A percentile compares a stretch with the other conserved stretches of the same genome.
These are phyloP conservation scores for Hypanus sabinus DNA, from an alignment of 2,113 vertebrate genomes.

Conservation along the genomic window DNA sequence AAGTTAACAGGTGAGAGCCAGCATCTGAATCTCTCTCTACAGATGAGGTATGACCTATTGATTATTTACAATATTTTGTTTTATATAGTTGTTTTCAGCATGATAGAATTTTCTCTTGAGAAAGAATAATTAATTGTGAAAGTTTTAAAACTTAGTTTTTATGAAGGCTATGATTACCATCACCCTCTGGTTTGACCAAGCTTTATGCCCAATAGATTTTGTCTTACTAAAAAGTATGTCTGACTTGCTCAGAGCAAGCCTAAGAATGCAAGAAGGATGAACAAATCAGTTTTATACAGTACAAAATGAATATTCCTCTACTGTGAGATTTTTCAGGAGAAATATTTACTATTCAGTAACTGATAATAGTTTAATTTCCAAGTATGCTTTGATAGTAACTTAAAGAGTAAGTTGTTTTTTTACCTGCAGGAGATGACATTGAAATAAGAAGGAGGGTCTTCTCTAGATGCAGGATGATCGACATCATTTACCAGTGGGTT, in stretches of 20 bases:
- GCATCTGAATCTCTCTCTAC: too few relatives aligned
- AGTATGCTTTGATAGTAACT: not conserved
- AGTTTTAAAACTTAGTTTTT: not conserved
- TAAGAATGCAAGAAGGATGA: not conserved
- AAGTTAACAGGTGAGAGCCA: too few relatives aligned
- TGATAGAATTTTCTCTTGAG: too few relatives aligned
- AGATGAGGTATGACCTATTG: too few relatives aligned
- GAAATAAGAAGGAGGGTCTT: conserved; percentile 60
- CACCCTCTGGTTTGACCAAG: not conserved
- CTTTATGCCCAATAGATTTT: not conserved
- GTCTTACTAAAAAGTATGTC: not conserved
- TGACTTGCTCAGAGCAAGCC: not conserved
- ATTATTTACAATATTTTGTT: too few relatives aligned
- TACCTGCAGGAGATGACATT: conserved; percentile 59
- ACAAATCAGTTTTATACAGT: not conserved
- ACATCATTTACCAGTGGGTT: conserved; percentile 42
- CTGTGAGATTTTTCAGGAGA: not conserved
- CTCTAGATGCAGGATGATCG: conserved; percentile 35
- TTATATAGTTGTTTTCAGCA: too few relatives aligned
- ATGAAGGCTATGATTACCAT: not conserved
- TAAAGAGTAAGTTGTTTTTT: conserved; percentile 41
- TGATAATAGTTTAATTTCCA: not conserved
- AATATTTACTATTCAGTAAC: not conserved
- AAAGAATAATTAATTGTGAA: not conserved
- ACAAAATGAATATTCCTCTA: not conserved